Base-by-base conservation (phyloP, 2,113 vertebrate species). In the Sander lucioperca region DNA sequence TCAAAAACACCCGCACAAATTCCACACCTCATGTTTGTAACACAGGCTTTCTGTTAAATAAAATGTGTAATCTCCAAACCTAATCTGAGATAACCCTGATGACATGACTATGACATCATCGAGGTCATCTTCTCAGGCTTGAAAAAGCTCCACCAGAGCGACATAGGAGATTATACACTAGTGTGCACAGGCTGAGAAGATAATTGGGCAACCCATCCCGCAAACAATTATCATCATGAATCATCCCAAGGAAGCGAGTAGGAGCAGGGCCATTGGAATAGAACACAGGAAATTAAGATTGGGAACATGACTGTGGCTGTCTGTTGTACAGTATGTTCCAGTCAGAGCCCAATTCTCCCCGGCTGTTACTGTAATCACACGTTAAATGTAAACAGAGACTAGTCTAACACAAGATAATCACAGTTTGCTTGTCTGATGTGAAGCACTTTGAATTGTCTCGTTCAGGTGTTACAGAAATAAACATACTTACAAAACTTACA, bases 251-350 rank as follows among this genome's bases (percentile, higher is more conserved):
- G 47, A 33, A 56, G 23, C 19, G 25, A 3, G 36, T 27, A 51
- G 27, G 33, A 36, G 30, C 45, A 27, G n/a, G 64, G 39, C 36
- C 25, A 4, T 0, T 50, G 30, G 57, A 43, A 59, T 51, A 25
- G 2, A 50, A 50, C 13, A 64, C 69, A 80, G 78, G 78, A 80
- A 57, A 73, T 45, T 75, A 47, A 65, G 51, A 71, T 4, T 2
- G 58, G n/a, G 33, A 27, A 47, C 51, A 45, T 2, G 53, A 45
- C 33, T 23, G 45, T 43, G 18, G 13, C 66, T 21, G 66, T 47
- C 1, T 39, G 39, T 12, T 47, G 36, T 30, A 27, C 27, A 27
- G 27, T 27, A 33, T 33, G 30, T 63, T 33, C 68, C 39, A 39
- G 39, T 39, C 68, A 57, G 58, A 72, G 64, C 18, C 5, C 23